Conservation (phyloP, 2,888 invertebrate species). For the Lepetodrilus schrolli region DNA sequence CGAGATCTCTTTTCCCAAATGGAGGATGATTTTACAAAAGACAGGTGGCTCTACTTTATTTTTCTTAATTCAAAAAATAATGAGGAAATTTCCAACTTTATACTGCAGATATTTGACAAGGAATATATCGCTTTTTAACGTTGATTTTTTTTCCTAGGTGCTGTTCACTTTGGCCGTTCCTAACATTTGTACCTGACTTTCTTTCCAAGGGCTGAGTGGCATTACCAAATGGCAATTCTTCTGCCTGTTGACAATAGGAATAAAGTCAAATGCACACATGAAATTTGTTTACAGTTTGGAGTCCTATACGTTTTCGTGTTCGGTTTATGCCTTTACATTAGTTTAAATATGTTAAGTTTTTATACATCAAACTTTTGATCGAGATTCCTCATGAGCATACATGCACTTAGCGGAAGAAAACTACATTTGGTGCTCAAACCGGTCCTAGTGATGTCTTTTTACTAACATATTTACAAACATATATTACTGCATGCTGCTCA, state of each 20-base stretch:
- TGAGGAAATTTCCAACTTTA: background rate
- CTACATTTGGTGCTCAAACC: no score
- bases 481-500: no score
- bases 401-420: no score
- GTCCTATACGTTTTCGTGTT: background rate
- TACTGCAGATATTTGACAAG: background rate
- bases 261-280: background rate
- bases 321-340: background rate
- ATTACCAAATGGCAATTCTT: constrained; percentile 10
- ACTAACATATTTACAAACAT: no score
- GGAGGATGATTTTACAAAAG: constrained; percentile 3
- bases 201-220: background rate
- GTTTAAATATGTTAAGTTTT: background rate
- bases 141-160: background rate
- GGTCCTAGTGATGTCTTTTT: no score
- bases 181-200: background rate
- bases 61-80: constrained; percentile 9
- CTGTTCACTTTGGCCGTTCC: background rate
- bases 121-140: background rate
- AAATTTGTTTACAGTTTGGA: background rate
- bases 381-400: no score
- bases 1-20: background rate
- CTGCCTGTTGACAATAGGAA: background rate
- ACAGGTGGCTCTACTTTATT: constrained; percentile 14
- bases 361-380: no score